A percentile compares a stretch with the other conserved stretches of the same genome.
These are phyloP conservation scores for Monoplex corrugatus DNA, from an alignment of 2,888 invertebrate species.

Conservation along the genomic window DNA sequence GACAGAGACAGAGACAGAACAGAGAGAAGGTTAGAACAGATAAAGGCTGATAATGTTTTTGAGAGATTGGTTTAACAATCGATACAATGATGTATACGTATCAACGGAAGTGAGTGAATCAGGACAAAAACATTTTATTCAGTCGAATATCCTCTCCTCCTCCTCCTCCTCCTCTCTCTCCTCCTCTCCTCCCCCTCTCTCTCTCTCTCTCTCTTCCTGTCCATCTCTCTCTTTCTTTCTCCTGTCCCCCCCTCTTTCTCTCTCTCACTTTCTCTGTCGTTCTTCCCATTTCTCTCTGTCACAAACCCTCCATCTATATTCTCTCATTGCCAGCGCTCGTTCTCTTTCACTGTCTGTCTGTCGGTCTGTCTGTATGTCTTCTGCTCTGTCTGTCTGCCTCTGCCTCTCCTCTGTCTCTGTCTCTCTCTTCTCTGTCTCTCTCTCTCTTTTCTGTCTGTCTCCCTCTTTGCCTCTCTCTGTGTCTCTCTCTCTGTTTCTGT, in stretches of 20 bases:
- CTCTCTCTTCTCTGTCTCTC: background rate
- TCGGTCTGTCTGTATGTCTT: background rate
- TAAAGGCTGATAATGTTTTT: too few species aligned
- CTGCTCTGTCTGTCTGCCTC: background rate
- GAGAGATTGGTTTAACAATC: too few species aligned
- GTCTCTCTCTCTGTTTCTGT: too few species aligned
- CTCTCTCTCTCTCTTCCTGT: background rate
- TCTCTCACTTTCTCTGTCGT: background rate
- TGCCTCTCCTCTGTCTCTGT: background rate
- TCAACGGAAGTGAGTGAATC: too few species aligned
- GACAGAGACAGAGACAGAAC: too few species aligned
- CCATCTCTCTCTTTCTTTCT: background rate
- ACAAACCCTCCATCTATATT: too few species aligned
- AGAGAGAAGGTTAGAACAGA: too few species aligned
- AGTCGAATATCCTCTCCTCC: too few species aligned
- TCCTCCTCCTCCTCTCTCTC: too few species aligned
- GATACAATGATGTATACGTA: too few species aligned
- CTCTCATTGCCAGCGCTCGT: background rate
- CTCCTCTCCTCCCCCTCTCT: background rate
- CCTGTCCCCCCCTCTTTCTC: background rate
- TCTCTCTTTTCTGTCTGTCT: background rate
- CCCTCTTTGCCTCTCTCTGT: background rate
- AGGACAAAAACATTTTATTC: too few species aligned
- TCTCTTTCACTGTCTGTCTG: background rate
- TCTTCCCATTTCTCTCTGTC: background rate